Conservation (phyloP, 2,797 vertebrate genomes). For the Danio jaintianensis region DNA sequence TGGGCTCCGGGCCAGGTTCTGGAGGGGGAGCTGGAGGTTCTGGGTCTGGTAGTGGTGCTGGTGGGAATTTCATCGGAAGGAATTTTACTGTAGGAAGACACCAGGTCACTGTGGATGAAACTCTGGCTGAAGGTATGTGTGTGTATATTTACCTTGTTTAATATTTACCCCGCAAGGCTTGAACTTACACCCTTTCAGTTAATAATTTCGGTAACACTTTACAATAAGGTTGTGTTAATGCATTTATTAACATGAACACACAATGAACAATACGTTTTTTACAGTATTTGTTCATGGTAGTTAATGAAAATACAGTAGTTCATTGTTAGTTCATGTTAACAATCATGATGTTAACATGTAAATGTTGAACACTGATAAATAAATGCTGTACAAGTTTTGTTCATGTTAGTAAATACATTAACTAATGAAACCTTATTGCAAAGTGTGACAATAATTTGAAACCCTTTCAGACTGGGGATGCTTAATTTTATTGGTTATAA, state of each 20-base stretch:
- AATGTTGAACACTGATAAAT: too few relatives aligned
- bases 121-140: slow-evolving; percentile 91
- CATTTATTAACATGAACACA: too few relatives aligned
- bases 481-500: not conserved
- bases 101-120: slow-evolving; percentile 97
- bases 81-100: slow-evolving; percentile 90
- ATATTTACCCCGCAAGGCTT: not conserved
- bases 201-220: not conserved
- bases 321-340: too few relatives aligned
- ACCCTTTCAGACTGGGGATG: not conserved
- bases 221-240: too few relatives aligned
- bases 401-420: too few relatives aligned
- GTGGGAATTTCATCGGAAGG: slow-evolving; percentile 92
- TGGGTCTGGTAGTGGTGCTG: slow-evolving; percentile 81
- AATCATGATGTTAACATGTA: too few relatives aligned
- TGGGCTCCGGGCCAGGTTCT: slow-evolving; percentile 91
- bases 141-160: not conserved
- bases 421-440: too few relatives aligned
- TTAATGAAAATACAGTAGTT: too few relatives aligned
- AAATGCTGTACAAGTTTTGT: too few relatives aligned
- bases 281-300: too few relatives aligned
- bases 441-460: too few relatives aligned
- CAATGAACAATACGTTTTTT: too few relatives aligned
- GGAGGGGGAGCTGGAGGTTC: slow-evolving; percentile 82
- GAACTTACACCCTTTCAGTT: not conserved